phyloP scores from a whole-genome alignment of 2,888 invertebrate species.

The Phortica okadai region DNA sequence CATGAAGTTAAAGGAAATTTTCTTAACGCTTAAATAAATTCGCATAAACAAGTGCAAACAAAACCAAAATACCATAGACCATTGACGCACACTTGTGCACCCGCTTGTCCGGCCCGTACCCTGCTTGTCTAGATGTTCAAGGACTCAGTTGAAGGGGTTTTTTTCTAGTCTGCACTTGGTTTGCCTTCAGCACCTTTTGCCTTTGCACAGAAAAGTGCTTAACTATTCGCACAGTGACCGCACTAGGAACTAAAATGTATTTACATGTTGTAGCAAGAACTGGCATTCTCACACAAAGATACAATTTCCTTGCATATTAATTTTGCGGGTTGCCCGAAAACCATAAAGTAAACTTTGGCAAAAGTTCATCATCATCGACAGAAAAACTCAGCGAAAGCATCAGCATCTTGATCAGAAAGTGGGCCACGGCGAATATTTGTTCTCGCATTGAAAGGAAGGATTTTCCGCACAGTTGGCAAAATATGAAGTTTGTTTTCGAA shows the following conservation, averaged over 20 bases:
- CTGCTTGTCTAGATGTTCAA: not conserved
- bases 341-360: slow-evolving; percentile 60
- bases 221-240: slow-evolving; percentile 17
- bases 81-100: not conserved
- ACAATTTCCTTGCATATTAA: slow-evolving; percentile 53
- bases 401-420: slow-evolving; percentile 19
- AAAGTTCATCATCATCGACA: slow-evolving; percentile 58
- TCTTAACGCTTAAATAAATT: slow-evolving; percentile 60
- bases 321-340: slow-evolving; percentile 49
- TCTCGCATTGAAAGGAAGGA: slow-evolving; percentile 40
- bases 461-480: slow-evolving; percentile 64
- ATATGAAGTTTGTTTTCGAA: slow-evolving; percentile 64
- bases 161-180: not conserved
- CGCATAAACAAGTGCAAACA: slow-evolving; percentile 53
- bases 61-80: not conserved
- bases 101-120: not conserved
- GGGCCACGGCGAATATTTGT: not conserved
- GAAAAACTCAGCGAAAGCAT: slow-evolving; percentile 45
- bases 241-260: slow-evolving; percentile 47
- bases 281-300: slow-evolving; percentile 1
- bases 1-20: slow-evolving; percentile 56
- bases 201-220: not conserved
- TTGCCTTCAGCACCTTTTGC: slow-evolving; percentile 1
- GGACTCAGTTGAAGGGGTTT: not conserved
- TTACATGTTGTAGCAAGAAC: slow-evolving; percentile 40